Evolutionary conservation across 2,888 invertebrate species (phyloP).

Genomic region (Fragum sueziense): DNA sequence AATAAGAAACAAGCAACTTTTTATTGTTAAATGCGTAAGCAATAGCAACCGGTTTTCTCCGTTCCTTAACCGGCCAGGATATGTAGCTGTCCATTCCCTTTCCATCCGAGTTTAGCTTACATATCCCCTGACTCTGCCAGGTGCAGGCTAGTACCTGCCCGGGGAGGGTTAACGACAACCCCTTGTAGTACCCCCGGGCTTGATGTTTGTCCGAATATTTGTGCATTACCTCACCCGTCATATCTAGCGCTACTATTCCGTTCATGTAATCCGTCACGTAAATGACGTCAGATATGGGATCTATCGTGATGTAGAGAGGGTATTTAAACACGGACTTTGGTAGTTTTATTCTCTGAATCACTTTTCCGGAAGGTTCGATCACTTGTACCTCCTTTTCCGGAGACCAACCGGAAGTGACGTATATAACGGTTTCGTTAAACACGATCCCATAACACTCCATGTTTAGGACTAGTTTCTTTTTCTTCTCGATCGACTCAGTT

Average conservation of each 20-base stretch:
- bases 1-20: conserved; percentile 40
- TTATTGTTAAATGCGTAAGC: conserved; percentile 44
- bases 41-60: conserved; percentile 45
- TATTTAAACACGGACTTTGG: conserved; percentile 31
- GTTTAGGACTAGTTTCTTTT: conserved; percentile 27
- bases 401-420: conserved; percentile 45
- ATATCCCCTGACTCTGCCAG: conserved; percentile 42
- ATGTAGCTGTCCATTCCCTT: conserved; percentile 39
- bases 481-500: conserved; percentile 21
- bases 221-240: conserved; percentile 29
- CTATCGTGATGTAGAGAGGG: conserved; percentile 40
- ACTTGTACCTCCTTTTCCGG: conserved; percentile 41
- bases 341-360: conserved; percentile 29
- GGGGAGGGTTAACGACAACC: conserved; percentile 26
- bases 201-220: conserved; percentile 35
- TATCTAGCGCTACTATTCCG: conserved; percentile 34
- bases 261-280: conserved; percentile 45
- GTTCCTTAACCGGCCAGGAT: conserved; percentile 29
- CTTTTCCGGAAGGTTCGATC: conserved; percentile 27
- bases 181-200: conserved; percentile 45
- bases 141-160: conserved; percentile 48
- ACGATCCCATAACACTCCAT: conserved; percentile 44
- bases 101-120: conserved; percentile 31
- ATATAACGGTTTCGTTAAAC: conserved; percentile 26
- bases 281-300: conserved; percentile 17